These are phyloP conservation scores for Rynchops niger DNA, from an alignment of 2,113 vertebrate species.

Conservation along the genomic window DNA sequence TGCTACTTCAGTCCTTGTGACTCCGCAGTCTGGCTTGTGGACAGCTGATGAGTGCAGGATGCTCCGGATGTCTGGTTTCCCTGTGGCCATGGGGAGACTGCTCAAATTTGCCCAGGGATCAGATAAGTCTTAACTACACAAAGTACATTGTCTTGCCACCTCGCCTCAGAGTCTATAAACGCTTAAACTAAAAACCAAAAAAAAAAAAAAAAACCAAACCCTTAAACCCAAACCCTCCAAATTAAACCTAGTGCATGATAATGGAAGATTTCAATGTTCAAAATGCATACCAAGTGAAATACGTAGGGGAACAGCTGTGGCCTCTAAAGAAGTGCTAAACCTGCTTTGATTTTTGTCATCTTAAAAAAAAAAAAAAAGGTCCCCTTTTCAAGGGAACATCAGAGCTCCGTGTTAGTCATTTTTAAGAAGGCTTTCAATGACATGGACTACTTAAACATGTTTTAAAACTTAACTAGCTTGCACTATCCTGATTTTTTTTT, in stretches of 20 bases:
- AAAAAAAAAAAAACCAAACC: too few species aligned
- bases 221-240: not conserved
- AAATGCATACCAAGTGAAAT: not conserved
- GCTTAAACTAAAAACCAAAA: not conserved
- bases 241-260: not conserved
- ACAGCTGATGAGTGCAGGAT: accelerated
- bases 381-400: not conserved
- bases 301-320: not conserved
- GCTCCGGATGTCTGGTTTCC: not conserved
- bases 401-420: not conserved
- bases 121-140: not conserved
- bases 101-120: not conserved
- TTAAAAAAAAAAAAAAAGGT: not conserved
- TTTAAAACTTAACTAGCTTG: not conserved
- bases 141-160: not conserved
- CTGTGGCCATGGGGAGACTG: not conserved
- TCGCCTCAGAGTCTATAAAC: not conserved
- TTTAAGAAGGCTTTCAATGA: not conserved
- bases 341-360: not conserved
- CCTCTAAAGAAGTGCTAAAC: accelerated
- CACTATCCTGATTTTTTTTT: not conserved
- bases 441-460: not conserved
- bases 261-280: not conserved
- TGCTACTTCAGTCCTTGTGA: not conserved
- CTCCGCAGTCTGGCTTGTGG: not conserved